Percentiles rank a stretch among this genome's conserved stretches.
These are phyloP conservation scores for Cossypha heuglini DNA, from an alignment of 2,797 vertebrate genomes.

Conservation along the genomic window DNA sequence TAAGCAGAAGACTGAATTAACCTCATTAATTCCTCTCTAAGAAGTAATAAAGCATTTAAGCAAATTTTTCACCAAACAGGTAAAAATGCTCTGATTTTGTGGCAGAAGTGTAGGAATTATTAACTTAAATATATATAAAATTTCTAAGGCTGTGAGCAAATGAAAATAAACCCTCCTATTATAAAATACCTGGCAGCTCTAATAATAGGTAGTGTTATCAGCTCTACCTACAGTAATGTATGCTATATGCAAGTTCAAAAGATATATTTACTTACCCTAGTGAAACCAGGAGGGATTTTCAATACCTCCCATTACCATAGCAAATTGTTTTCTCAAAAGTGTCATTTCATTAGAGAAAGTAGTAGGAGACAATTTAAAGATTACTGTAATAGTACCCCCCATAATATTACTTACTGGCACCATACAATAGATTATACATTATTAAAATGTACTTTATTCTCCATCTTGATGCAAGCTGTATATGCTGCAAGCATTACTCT, in stretches of 20 bases:
- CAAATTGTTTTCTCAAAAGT: slow-evolving; percentile 4
- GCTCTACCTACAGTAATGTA: not conserved
- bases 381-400: not conserved
- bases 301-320: not conserved
- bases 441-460: not conserved
- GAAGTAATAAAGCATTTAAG: not conserved
- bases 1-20: not conserved
- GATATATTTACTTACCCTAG: not conserved
- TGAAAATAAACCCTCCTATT: not conserved
- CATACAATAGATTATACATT: not conserved
- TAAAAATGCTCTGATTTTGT: not conserved
- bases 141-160: not conserved
- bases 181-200: not conserved
- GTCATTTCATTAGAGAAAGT: slow-evolving; percentile 21
- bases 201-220: not conserved
- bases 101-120: not conserved
- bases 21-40: not conserved
- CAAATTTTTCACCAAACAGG: not conserved
- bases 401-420: not conserved
- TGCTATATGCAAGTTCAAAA: not conserved
- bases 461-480: not conserved
- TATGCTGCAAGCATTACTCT: not conserved
- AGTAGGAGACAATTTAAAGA: slow-evolving; percentile 9
- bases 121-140: not conserved
- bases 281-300: slow-evolving; percentile 16